Evolutionary conservation across 1,140 invertebrate species (phyloP).

Genomic region (Scaptomyza pallida): DNA sequence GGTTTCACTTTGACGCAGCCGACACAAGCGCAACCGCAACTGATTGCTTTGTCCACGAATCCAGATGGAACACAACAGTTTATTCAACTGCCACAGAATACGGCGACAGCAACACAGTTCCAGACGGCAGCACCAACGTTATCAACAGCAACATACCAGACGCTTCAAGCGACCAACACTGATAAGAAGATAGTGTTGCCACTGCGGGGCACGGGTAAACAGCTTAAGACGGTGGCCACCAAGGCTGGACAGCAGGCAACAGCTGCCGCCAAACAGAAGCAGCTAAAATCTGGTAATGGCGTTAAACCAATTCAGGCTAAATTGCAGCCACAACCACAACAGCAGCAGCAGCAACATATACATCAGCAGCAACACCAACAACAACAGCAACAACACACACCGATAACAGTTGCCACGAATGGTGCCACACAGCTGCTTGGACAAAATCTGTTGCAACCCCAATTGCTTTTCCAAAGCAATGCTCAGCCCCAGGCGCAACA

Average conservation of each 20-base stretch:
- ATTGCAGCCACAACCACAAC: conserved; percentile 58
- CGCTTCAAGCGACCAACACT: conserved; percentile 72
- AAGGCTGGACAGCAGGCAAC: conserved; percentile 71
- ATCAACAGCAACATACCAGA: conserved; percentile 62
- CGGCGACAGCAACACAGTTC: conserved; percentile 22
- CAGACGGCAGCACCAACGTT: conserved; percentile 33
- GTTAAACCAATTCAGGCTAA: conserved; percentile 80
- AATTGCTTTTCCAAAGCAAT: conserved; percentile 68
- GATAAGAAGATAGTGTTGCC: conserved; percentile 79
- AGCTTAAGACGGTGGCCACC: conserved; percentile 68
- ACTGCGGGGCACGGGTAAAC: conserved; percentile 51
- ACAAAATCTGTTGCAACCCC: conserved; percentile 72
- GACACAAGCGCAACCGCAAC: conserved; percentile 59
- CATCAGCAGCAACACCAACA: conserved; percentile 42
- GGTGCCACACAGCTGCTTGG: conserved; percentile 64
- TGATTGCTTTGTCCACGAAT: conserved; percentile 76
- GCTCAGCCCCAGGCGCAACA: conserved; percentile 57
- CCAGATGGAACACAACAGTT: conserved; percentile 78
- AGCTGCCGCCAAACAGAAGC: conserved; percentile 68
- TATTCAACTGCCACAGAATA: conserved; percentile 70
- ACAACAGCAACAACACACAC: conserved; percentile 48
- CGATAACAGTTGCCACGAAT: conserved; percentile 37
- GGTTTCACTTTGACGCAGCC: conserved; percentile 67
- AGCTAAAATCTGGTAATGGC: conserved; percentile 60
- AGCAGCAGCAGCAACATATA: conserved; percentile 31